A percentile compares a stretch with the other conserved stretches of the same genome.
Evolutionary conservation across 2,888 invertebrate genomes (phyloP).

Genomic region (Antheraea yamamai): DNA sequence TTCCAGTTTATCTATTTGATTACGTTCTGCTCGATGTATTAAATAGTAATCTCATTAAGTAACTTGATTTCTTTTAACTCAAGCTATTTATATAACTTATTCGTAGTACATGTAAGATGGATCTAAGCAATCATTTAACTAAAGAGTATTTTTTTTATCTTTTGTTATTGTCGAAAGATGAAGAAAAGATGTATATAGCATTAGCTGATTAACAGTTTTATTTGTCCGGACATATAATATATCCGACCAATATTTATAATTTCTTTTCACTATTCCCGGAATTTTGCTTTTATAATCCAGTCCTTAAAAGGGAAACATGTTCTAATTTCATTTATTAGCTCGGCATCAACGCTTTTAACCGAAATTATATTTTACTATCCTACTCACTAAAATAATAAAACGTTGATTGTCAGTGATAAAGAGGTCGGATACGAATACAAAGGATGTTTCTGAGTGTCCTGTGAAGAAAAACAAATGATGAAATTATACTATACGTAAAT

Average conservation of each 20-base stretch:
- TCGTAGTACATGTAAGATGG: too few species aligned
- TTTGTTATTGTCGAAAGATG: too few species aligned
- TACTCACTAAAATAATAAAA: background rate
- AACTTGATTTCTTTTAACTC: background rate
- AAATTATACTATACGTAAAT: background rate
- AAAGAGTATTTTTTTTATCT: too few species aligned
- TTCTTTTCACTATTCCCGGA: too few species aligned
- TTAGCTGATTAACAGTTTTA: background rate
- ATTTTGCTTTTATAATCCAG: too few species aligned
- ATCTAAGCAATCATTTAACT: too few species aligned
- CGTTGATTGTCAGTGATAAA: background rate
- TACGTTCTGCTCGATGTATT: background rate
- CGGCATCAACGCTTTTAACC: too few species aligned
- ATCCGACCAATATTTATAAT: too few species aligned
- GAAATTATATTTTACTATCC: too few species aligned
- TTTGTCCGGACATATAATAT: too few species aligned
- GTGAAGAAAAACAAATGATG: background rate
- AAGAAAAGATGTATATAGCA: background rate
- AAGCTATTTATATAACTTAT: background rate
- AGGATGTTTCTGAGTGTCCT: background rate
- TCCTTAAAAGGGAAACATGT: too few species aligned
- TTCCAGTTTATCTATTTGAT: background rate
- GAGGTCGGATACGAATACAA: background rate
- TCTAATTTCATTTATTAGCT: too few species aligned
- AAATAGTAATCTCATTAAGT: background rate